Conservation (phyloP, 2,797 vertebrate species). For the Lutjanus argentimaculatus region DNA sequence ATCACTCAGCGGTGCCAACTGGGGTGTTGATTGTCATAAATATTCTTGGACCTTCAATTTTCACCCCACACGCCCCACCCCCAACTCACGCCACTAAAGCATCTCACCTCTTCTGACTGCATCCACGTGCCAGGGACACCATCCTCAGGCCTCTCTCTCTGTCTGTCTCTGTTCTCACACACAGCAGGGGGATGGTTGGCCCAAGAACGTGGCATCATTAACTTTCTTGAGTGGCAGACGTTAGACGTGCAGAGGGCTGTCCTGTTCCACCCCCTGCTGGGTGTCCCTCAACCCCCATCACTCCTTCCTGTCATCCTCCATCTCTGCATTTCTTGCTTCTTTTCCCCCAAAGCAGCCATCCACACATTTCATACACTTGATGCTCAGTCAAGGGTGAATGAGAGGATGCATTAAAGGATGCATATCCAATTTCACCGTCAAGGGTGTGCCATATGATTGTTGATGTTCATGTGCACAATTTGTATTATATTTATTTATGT, state of each 20-base stretch:
- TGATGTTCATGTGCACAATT: conserved; percentile 13
- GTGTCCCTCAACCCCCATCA: conserved; percentile 82
- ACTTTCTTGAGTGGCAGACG: conserved; percentile 89
- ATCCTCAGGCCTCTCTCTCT: conserved; percentile 36
- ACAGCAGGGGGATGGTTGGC: conserved; percentile 78
- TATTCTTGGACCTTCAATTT: conserved; percentile 79
- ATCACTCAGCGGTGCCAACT: conserved; percentile 85
- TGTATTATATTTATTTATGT: not conserved
- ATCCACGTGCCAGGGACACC: conserved; percentile 65
- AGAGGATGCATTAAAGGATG: conserved; percentile 38
- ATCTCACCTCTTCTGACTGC: conserved; percentile 68
- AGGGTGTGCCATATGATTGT: conserved; percentile 20
- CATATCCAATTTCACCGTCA: conserved; percentile 28
- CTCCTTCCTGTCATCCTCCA: conserved; percentile 73
- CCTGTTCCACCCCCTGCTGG: conserved; percentile 84
- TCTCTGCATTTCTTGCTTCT: conserved; percentile 25
- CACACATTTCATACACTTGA: conserved; percentile 66
- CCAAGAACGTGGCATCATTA: conserved; percentile 86
- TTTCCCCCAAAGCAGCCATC: conserved; percentile 46
- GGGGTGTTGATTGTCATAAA: conserved; percentile 92
- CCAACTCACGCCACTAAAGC: conserved; percentile 36
- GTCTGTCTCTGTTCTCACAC: conserved; percentile 59
- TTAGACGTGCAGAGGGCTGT: conserved; percentile 85
- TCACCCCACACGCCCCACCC: conserved; percentile 37
- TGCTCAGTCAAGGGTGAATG: conserved; percentile 71